These are phyloP conservation scores for Clistopyga incitator DNA, from an alignment of 2,888 invertebrate genomes.

Conservation along the genomic window DNA sequence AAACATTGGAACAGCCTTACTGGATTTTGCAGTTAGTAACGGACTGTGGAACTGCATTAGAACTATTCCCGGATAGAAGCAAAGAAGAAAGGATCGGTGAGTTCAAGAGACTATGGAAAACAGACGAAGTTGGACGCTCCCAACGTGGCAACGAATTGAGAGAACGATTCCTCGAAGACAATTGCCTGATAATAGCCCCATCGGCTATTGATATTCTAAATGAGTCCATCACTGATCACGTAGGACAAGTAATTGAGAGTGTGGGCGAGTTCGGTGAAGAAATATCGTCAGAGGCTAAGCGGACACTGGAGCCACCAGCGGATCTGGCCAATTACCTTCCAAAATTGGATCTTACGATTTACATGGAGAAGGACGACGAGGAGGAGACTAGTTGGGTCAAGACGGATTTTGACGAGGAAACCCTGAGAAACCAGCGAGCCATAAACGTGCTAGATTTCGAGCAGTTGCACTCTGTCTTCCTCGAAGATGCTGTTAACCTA, in stretches of 20 bases:
- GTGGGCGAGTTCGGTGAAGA: not conserved
- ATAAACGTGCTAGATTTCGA: slow-evolving; percentile 63
- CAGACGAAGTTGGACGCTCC: slow-evolving; percentile 66
- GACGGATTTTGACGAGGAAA: slow-evolving; percentile 68
- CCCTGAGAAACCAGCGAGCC: slow-evolving; percentile 63
- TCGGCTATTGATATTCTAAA: slow-evolving; percentile 27
- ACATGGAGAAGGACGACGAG: slow-evolving; percentile 64
- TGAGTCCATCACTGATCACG: not conserved
- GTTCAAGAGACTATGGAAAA: slow-evolving; percentile 71
- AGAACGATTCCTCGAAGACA: slow-evolving; percentile 67
- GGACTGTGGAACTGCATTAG: slow-evolving; percentile 62
- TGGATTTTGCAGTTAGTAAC: slow-evolving; percentile 73
- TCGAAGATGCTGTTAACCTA: slow-evolving; percentile 40
- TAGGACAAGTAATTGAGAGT: not conserved
- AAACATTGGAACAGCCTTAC: slow-evolving; percentile 66
- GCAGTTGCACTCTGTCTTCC: slow-evolving; percentile 36
- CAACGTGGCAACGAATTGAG: slow-evolving; percentile 70
- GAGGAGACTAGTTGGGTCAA: slow-evolving; percentile 69
- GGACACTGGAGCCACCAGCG: slow-evolving; percentile 57
- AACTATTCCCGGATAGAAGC: slow-evolving; percentile 68
- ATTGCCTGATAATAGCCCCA: slow-evolving; percentile 21
- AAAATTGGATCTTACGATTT: slow-evolving; percentile 59
- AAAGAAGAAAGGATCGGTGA: slow-evolving; percentile 68
- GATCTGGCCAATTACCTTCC: slow-evolving; percentile 53
- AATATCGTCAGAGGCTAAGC: slow-evolving; percentile 5